Evolutionary conservation across 2,888 invertebrate genomes (phyloP).

Genomic region (Brenthis ino): DNA sequence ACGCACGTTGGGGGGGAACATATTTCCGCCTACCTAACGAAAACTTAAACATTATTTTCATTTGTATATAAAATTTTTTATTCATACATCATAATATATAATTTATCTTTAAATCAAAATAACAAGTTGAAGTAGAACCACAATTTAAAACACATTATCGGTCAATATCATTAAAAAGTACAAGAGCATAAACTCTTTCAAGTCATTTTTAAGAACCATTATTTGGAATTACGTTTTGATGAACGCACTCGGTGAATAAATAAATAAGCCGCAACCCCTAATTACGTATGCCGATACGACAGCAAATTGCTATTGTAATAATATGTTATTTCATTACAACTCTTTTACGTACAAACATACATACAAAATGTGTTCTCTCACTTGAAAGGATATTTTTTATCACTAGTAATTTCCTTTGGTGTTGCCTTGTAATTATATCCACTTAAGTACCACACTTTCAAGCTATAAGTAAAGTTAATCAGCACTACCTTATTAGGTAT

Average conservation of each 20-base stretch:
- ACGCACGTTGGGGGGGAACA: no score
- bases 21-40: no score
- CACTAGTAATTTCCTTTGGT: conserved; percentile 6
- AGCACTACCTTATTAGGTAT: no score
- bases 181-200: conserved; percentile 6
- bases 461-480: no score
- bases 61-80: no score
- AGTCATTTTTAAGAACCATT: neutral
- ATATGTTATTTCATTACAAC: conserved; percentile 21
- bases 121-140: neutral
- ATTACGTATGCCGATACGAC: conserved; percentile 24
- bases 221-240: conserved; percentile 21
- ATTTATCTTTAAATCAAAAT: neutral
- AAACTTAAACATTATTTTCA: no score
- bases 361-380: conserved; percentile 6
- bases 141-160: no score
- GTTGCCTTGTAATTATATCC: neutral
- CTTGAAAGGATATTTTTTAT: conserved; percentile 9
- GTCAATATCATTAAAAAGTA: neutral
- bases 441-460: neutral
- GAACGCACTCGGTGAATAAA: conserved; percentile 17
- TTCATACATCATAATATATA: no score
- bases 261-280: conserved; percentile 17
- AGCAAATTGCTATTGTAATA: conserved; percentile 25
- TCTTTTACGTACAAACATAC: conserved; percentile 11